These are phyloP conservation scores for Lordiphosa andalusiaca DNA, from an alignment of 2,888 invertebrate genomes.

Conservation along the genomic window DNA sequence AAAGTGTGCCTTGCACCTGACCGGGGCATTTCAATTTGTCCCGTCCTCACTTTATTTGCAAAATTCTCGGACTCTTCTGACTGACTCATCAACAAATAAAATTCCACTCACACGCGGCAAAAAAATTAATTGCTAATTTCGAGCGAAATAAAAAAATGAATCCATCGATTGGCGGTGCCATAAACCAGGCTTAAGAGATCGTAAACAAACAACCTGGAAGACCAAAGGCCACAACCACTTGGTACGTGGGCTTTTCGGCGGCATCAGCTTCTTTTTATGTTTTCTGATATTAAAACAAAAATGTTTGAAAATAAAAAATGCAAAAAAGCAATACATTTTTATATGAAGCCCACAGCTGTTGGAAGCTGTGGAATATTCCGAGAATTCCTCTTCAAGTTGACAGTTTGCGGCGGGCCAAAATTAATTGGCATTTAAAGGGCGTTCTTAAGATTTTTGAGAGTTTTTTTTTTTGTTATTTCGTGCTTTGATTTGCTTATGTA, in stretches of 20 bases:
- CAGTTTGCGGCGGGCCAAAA: constrained; percentile 50
- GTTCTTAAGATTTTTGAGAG: constrained; percentile 39
- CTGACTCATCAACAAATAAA: constrained; percentile 22
- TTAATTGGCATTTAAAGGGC: constrained; percentile 66
- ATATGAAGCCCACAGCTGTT: constrained; percentile 20
- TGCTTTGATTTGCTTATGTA: constrained; percentile 14
- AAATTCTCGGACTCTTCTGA: constrained; percentile 3
- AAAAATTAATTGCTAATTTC: constrained; percentile 68
- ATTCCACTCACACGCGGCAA: constrained; percentile 46
- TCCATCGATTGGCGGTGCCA: constrained; percentile 60
- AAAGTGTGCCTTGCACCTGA: too few relatives aligned
- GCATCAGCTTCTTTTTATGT: constrained; percentile 24
- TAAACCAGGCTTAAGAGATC: constrained; percentile 65
- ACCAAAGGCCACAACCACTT: constrained; percentile 2
- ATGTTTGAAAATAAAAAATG: constrained; percentile 30
- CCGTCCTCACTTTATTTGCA: background rate
- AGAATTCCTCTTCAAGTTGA: constrained; percentile 49
- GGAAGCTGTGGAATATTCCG: constrained; percentile 42
- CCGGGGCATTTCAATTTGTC: too few relatives aligned
- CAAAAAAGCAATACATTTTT: constrained; percentile 13
- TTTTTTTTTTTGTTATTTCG: constrained; percentile 16
- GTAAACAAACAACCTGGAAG: constrained; percentile 50
- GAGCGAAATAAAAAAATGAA: constrained; percentile 39
- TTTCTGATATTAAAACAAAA: constrained; percentile 53
- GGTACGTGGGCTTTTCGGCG: constrained; percentile 33